Evolutionary conservation across 2,113 vertebrate species (phyloP).

Genomic region (Rynchops niger): DNA sequence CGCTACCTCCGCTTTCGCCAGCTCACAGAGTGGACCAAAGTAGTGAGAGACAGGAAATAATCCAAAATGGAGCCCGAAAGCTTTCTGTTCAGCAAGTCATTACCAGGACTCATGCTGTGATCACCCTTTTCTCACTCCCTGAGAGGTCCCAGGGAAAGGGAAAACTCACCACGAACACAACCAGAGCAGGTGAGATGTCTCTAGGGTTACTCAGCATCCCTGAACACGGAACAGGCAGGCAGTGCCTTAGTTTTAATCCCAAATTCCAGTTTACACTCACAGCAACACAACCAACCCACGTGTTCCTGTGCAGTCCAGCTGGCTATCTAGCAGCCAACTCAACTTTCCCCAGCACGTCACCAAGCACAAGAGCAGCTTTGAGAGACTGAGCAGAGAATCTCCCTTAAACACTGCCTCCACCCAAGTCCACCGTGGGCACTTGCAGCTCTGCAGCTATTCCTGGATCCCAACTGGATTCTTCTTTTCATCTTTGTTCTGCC

Average conservation of each 20-base stretch:
- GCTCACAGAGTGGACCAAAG: neutral
- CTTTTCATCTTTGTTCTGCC: constrained; percentile 57
- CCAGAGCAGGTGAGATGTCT: neutral
- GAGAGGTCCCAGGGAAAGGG: neutral
- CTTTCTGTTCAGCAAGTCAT: neutral
- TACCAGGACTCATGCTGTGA: neutral
- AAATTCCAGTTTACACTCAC: neutral
- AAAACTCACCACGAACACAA: neutral
- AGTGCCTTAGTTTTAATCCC: neutral
- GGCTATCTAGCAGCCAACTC: neutral
- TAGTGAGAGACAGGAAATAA: neutral
- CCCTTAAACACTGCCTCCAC: neutral
- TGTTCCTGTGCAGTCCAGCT: neutral
- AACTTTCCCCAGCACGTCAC: neutral
- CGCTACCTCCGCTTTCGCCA: neutral
- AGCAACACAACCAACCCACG: neutral
- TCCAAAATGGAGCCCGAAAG: neutral
- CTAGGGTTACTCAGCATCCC: neutral
- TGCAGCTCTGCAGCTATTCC: constrained; percentile 43
- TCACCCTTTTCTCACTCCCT: neutral
- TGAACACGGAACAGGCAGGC: neutral
- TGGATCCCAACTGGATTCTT: constrained; percentile 47
- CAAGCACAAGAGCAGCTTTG: neutral
- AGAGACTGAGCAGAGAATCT: neutral
- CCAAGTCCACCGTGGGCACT: neutral